These are phyloP conservation scores for Cheilosia soror DNA, from an alignment of 2,888 invertebrate species.

Conservation along the genomic window DNA sequence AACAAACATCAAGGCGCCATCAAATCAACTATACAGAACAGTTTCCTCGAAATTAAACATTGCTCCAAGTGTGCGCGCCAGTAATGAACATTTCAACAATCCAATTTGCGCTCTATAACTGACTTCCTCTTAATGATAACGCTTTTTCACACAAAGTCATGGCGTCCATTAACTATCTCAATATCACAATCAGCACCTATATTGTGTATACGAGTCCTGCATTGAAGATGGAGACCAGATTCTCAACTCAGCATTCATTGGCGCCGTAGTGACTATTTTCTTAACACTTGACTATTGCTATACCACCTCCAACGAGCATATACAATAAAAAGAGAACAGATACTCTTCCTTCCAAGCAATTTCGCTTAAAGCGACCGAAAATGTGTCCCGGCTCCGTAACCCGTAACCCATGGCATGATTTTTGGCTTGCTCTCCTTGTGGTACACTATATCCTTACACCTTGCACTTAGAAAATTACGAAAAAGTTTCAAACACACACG, in stretches of 20 bases:
- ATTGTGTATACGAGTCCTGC: constrained; percentile 12
- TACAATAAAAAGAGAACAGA: constrained; percentile 6
- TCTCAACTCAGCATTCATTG: constrained; percentile 49
- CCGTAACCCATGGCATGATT: neutral
- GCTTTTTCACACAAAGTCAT: constrained; percentile 16
- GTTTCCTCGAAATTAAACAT: constrained; percentile 38
- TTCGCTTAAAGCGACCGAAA: constrained; percentile 35
- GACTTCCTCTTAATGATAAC: constrained; percentile 22
- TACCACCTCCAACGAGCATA: constrained; percentile 25
- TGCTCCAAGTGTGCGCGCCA: constrained; percentile 27
- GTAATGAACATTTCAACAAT: constrained; percentile 46
- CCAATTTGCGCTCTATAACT: constrained; percentile 45
- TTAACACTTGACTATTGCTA: constrained; percentile 34
- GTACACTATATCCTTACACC: constrained; percentile 52
- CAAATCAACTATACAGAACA: constrained; percentile 6
- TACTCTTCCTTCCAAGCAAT: constrained; percentile 56
- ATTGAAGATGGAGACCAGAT: constrained; percentile 4
- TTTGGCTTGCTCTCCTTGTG: constrained; percentile 23
- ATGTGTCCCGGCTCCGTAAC: neutral
- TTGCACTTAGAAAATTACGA: constrained; percentile 69
- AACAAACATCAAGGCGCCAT: neutral
- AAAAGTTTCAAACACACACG: neutral
- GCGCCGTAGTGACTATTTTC: constrained; percentile 50
- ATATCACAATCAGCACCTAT: constrained; percentile 34
- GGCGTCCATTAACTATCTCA: constrained; percentile 42